Evolutionary conservation across 2,113 vertebrate species (phyloP).

Genomic region (Elephantulus edwardii): DNA sequence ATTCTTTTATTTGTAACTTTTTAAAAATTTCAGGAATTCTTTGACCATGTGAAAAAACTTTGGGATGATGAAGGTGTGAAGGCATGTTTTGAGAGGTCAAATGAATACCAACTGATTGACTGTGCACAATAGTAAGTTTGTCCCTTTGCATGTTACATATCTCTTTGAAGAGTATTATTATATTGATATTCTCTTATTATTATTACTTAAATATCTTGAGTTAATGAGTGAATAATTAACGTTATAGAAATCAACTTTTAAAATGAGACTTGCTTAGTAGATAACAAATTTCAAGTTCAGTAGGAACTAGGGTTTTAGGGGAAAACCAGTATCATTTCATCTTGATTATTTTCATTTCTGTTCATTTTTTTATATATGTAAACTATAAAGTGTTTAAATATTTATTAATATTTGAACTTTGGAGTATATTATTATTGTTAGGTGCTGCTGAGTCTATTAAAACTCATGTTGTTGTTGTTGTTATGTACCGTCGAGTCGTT

Average conservation of each 20-base stretch:
- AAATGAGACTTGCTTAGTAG: neutral
- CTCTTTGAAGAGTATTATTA: neutral
- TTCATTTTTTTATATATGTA: neutral
- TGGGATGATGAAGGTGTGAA: conserved; percentile 99
- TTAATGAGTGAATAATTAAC: neutral
- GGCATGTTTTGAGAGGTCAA: conserved; percentile 97
- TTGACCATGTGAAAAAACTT: conserved; percentile 98
- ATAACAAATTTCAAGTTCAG: neutral
- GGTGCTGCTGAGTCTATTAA: neutral
- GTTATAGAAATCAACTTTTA: neutral
- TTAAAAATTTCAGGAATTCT: conserved; percentile 92
- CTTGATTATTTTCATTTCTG: neutral
- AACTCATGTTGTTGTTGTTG: neutral
- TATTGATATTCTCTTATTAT: neutral
- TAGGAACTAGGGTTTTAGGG: neutral
- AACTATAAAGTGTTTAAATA: neutral
- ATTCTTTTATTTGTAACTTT: conserved; percentile 60
- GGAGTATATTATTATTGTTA: neutral
- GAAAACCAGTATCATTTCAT: neutral
- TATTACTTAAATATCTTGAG: neutral
- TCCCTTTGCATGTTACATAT: neutral
- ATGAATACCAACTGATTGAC: conserved; percentile 99
- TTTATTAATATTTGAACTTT: conserved; percentile 13
- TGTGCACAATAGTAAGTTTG: conserved; percentile 97
- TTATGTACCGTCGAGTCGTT: neutral